A percentile compares a stretch with the other conserved stretches of the same genome.
Conservation (phyloP, 2,888 invertebrate genomes). For the Rambutsinella grinnellia region DNA sequence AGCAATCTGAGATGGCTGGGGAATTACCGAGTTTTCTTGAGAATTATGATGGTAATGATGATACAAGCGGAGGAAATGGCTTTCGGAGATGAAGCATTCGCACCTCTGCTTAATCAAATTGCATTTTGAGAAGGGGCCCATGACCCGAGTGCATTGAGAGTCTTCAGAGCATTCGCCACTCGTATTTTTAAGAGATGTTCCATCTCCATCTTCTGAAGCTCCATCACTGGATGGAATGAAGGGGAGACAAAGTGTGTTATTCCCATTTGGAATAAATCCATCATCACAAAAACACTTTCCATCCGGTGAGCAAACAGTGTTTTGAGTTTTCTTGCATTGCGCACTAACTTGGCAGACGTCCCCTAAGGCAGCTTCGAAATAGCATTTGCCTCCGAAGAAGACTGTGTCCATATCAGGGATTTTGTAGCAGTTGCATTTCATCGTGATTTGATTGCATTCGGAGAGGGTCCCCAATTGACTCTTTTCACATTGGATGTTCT, state of each 20-base stretch:
- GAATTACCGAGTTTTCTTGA: no score
- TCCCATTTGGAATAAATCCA: slow-evolving; percentile 52
- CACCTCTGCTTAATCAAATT: slow-evolving; percentile 52
- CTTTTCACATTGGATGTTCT: slow-evolving; percentile 62
- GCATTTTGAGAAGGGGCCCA: slow-evolving; percentile 59
- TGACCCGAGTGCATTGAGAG: slow-evolving; percentile 46
- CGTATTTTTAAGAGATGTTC: neutral
- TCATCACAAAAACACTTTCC: slow-evolving; percentile 60
- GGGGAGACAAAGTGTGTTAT: slow-evolving; percentile 53
- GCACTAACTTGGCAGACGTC: slow-evolving; percentile 63
- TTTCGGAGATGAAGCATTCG: slow-evolving; percentile 57
- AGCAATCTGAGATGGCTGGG: no score
- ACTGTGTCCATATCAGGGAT: slow-evolving; percentile 63
- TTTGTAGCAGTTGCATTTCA: slow-evolving; percentile 63
- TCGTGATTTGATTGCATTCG: slow-evolving; percentile 61
- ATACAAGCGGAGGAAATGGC: neutral
- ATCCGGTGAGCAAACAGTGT: slow-evolving; percentile 56
- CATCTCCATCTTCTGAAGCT: slow-evolving; percentile 6
- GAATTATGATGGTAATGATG: neutral
- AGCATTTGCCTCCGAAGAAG: slow-evolving; percentile 60
- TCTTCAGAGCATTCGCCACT: slow-evolving; percentile 54
- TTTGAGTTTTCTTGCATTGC: slow-evolving; percentile 60
- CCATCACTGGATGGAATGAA: slow-evolving; percentile 46
- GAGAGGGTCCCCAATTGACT: slow-evolving; percentile 60
- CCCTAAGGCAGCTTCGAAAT: slow-evolving; percentile 62